Base-by-base conservation (phyloP, 2,888 invertebrate species). In the Venusia cambrica region DNA sequence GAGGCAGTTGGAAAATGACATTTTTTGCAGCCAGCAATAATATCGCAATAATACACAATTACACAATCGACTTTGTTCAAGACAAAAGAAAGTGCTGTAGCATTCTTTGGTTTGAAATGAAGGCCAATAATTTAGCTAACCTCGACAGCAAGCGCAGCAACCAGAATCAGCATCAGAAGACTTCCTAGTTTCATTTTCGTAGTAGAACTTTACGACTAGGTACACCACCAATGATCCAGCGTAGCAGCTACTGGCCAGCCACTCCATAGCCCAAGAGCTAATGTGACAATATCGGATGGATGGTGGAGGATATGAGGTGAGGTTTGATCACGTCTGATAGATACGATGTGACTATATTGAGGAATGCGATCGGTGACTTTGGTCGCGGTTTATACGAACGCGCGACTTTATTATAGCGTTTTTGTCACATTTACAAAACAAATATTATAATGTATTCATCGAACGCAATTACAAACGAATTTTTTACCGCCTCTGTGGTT, bases 161-260 rank as follows among this genome's bases (percentile, higher is more conserved):
- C 39, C 16, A 72, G 32, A 14, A 59, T 16, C 16, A 62, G 37
- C 55, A 61, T 60, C 26, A 62, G 17, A 28, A 74, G 42, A 34
- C 38, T 63, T 65, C 48, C 59, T 69, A 70, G 64, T 49, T 71
- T 79, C 85, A 87, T 87, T 67, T 45, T 81, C 69, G 53, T 62
- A 84, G 45, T 80, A 80, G 22, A 55, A 57, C 52, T 62, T 79
- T 2, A 65, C 60, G 13, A 63, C 32, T n/a, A 83, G 47, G 36
- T 72, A 81, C 27, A 81, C 37, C 39, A 85, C 60, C 32, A 84
- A 28, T 38, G 68, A 69, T 13, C 73, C 67, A 5, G 71, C 79
- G 59, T 76, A 83, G 35, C 70, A 77, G 47, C 71, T 56, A 27
- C 62, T 66, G 27, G 63, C 51, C 16, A 80, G 20, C 76, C 78